Conservation (phyloP, 2,888 invertebrate species). For the Agapostemon virescens region DNA sequence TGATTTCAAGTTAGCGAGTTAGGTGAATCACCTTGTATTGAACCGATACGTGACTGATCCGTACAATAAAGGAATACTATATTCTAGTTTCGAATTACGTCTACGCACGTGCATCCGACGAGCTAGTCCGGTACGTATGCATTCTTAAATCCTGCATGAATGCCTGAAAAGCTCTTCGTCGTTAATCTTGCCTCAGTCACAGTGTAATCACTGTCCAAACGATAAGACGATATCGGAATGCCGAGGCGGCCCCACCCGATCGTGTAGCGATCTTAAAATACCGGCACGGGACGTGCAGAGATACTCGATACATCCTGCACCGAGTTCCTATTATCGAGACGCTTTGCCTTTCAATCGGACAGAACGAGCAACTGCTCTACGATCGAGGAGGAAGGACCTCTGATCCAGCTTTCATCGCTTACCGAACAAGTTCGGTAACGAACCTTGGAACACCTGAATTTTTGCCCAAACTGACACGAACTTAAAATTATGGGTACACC, state of each 20-base stretch:
- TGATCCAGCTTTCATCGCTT: conserved; percentile 6
- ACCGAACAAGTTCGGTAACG: not conserved
- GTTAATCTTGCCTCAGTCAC: conserved; percentile 66
- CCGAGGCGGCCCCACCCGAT: conserved; percentile 55
- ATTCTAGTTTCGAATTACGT: conserved; percentile 18
- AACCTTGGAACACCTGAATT: not conserved
- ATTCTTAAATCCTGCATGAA: conserved; percentile 39
- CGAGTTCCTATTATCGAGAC: conserved; percentile 51
- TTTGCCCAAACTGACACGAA: not conserved
- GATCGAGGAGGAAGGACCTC: not conserved
- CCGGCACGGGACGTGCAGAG: conserved; percentile 45
- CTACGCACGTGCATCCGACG: conserved; percentile 11
- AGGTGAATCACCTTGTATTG: not conserved
- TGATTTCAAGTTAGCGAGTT: not conserved
- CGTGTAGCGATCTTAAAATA: conserved; percentile 62
- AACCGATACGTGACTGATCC: not conserved
- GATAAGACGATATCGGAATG: conserved; percentile 68
- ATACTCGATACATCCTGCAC: conserved; percentile 57
- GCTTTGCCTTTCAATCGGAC: conserved; percentile 36
- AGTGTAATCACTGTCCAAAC: conserved; percentile 65
- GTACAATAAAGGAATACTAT: conserved; percentile 9
- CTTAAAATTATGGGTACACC: too few relatives aligned
- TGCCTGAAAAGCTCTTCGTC: conserved; percentile 44
- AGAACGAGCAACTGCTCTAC: conserved; percentile 15
- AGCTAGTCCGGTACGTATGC: conserved; percentile 16